These are phyloP conservation scores for Hydrolagus colliei DNA, from an alignment of 2,797 vertebrate genomes.

Conservation along the genomic window DNA sequence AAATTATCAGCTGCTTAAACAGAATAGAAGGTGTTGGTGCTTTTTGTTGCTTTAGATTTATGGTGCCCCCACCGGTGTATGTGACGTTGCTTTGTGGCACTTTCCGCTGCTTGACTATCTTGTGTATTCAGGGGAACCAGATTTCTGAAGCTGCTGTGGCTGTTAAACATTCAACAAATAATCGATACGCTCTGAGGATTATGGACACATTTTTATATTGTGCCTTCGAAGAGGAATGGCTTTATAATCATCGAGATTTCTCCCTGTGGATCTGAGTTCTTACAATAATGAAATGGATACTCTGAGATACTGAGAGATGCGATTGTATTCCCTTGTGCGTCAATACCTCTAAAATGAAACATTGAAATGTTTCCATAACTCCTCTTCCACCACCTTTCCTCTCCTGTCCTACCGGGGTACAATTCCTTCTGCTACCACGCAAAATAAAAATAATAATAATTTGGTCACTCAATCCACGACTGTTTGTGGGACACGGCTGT, in stretches of 20 bases:
- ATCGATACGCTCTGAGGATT: background rate
- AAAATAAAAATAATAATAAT: too few species aligned
- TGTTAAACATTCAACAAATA: background rate
- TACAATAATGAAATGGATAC: background rate
- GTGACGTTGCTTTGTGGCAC: too few species aligned
- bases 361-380: too few species aligned
- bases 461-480: too few species aligned
- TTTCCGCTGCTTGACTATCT: background rate
- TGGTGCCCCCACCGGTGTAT: background rate
- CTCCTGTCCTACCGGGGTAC: too few species aligned
- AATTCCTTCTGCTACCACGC: too few species aligned
- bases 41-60: background rate
- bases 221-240: background rate
- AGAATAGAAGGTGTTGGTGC: background rate
- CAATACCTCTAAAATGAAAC: too few species aligned
- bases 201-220: background rate
- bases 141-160: background rate
- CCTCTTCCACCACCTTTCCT: too few species aligned
- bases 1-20: background rate
- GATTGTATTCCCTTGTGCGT: too few species aligned
- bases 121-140: background rate
- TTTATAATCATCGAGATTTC: background rate
- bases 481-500: too few species aligned
- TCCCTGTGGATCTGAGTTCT: background rate
- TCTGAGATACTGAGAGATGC: background rate